Evolutionary conservation across 2,797 vertebrate species (phyloP), one percentile per base, ranked within the genome.

Genomic region (Streptopelia turtur): DNA sequence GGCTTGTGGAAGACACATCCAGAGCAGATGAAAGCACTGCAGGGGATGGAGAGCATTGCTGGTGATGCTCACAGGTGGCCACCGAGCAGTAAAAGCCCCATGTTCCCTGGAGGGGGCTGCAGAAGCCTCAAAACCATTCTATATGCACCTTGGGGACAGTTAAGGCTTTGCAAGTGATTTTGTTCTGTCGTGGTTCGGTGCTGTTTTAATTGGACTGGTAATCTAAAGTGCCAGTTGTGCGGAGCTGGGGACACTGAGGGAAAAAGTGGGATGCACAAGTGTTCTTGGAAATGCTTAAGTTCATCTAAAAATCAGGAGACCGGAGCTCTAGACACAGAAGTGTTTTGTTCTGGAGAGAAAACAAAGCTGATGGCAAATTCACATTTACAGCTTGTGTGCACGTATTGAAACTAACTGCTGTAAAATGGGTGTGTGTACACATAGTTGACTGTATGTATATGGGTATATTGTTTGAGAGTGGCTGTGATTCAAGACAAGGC

Each of bases 71-170:
- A 8, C 28, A 61, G 64, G 47, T 74, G 81, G 37, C 53, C n/a
- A 18, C 0, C 1, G n/a, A 72, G 59, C 64, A 47, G 53, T 56
- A 22, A 84, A 77, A 83, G 22, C 12, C 10, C 47, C 0, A 0
- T 9, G 37, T 22, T 63, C 28, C n/a, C 25, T 45, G 55, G 47
- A 60, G 24, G 17, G 23, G 39, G 31, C 52, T 75, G 49, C 1
- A 7, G 28, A 71, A 78, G 13, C 50, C 78, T 72, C 41, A 59
- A 57, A 68, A 56, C 31, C 12, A 1, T 35, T 61, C 52, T n/a
- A 10, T 23, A 24, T 21, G 49, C 10, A 27, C 31, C 17, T 30
- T 0, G 1, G 59, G 21, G 31, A 11, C 55, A 69, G 75, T 52
- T 83, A 47, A 70, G 61, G 12, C 41, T 82, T 89, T 64, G 41